Percentiles rank a stretch among this genome's conserved stretches.
These are phyloP conservation scores for Limosa lapponica DNA, from an alignment of 2,797 vertebrate species.

Conservation along the genomic window DNA sequence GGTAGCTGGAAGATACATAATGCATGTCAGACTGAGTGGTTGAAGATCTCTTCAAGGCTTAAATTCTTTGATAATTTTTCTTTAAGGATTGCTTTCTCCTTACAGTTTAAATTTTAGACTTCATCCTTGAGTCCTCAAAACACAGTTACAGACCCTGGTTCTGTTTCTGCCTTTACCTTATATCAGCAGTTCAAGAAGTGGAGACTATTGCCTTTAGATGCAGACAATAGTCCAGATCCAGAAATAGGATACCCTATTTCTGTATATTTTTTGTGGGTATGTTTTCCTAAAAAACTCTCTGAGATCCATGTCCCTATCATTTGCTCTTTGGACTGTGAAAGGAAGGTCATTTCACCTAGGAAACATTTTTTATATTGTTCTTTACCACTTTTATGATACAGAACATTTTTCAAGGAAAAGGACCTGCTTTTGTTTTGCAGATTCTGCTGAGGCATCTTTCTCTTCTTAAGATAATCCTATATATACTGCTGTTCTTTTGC, in stretches of 20 bases:
- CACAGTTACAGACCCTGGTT: neutral
- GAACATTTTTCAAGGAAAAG: neutral
- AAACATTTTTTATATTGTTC: neutral
- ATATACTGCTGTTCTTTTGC: neutral
- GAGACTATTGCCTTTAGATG: neutral
- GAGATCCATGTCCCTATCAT: neutral
- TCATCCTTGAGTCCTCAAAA: neutral
- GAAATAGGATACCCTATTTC: neutral
- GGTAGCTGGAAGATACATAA: neutral
- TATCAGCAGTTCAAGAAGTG: neutral
- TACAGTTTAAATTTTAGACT: neutral
- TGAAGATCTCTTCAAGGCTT: neutral
- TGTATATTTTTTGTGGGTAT: neutral
- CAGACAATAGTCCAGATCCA: neutral
- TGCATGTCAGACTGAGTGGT: neutral
- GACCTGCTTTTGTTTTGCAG: neutral
- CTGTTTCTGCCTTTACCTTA: neutral
- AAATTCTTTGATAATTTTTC: neutral
- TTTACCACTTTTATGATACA: neutral
- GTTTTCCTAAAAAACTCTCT: neutral
- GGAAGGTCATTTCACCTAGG: neutral
- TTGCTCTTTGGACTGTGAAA: neutral
- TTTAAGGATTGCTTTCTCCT: neutral
- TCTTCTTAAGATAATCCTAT: neutral
- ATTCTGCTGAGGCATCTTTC: neutral